Percentiles rank a stretch among this genome's conserved stretches.
Evolutionary conservation across 37 sponge, comb jelly and placozoan species (phyloP).

Genomic region (Cladorhizidae sp.): DNA sequence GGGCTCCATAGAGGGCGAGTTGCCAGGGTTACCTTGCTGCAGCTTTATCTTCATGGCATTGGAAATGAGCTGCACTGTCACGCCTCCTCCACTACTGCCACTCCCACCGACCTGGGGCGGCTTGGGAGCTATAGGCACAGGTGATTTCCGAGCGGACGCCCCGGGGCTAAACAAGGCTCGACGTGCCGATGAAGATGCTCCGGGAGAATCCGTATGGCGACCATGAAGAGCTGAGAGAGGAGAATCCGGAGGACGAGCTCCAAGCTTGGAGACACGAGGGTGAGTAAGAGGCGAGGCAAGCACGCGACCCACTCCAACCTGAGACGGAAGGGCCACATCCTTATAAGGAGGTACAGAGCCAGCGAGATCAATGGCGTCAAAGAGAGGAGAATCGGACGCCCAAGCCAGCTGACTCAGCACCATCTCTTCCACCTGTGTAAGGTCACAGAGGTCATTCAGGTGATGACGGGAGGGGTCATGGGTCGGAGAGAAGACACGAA

Average conservation of each 20-base stretch:
- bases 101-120: slow-evolving; percentile 11
- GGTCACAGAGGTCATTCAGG: neutral
- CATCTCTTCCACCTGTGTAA: slow-evolving; percentile 73
- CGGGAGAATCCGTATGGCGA: slow-evolving; percentile 32
- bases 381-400: slow-evolving; percentile 83
- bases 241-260: slow-evolving; percentile 7
- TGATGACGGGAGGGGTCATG: neutral
- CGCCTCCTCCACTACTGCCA: slow-evolving; percentile 1
- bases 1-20: neutral
- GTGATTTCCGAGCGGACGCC: slow-evolving; percentile 5
- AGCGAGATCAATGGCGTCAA: slow-evolving; percentile 69
- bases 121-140: slow-evolving; percentile 56
- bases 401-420: slow-evolving; percentile 80
- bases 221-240: slow-evolving; percentile 56
- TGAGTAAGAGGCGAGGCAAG: slow-evolving; percentile 8
- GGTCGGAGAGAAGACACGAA: neutral
- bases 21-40: neutral
- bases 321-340: slow-evolving; percentile 55
- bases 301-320: neutral
- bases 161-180: slow-evolving; percentile 49
- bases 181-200: slow-evolving; percentile 8
- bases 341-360: slow-evolving; percentile 71
- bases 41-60: neutral
- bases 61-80: slow-evolving; percentile 13
- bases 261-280: slow-evolving; percentile 5